Evolutionary conservation across 2,797 vertebrate genomes (phyloP), one percentile per base, ranked within the genome.

Genomic region (Lerista edwardsae): DNA sequence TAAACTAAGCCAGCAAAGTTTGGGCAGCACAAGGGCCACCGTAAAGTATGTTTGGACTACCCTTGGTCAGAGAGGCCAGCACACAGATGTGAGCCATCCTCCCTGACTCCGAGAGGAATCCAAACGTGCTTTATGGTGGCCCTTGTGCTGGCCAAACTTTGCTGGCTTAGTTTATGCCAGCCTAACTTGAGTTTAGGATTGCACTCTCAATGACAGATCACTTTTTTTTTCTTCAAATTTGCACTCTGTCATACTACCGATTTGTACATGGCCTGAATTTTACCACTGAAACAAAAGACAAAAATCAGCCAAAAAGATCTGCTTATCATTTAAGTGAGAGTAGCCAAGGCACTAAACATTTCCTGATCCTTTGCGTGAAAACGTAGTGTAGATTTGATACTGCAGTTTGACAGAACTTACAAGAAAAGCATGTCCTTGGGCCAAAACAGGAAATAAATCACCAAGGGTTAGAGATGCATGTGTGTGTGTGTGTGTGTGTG

Each of bases 151-250:
- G n/a, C n/a, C n/a, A n/a, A n/a, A n/a, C n/a, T n/a, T n/a, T n/a
- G n/a, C n/a, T n/a, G n/a, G n/a, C n/a, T n/a, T n/a, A n/a, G n/a
- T n/a, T n/a, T n/a, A n/a, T n/a, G n/a, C n/a, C n/a, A n/a, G n/a
- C n/a, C n/a, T n/a, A n/a, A n/a, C n/a, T n/a, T n/a, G n/a, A n/a
- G n/a, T n/a, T n/a, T n/a, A n/a, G n/a, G n/a, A n/a, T n/a, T n/a
- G n/a, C n/a, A n/a, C n/a, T n/a, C n/a, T n/a, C n/a, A n/a, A n/a
- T n/a, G n/a, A n/a, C n/a, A n/a, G n/a, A n/a, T 67, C 34, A 72
- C 88, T 91, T 85, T 90, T 62, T n/a, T n/a, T n/a, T n/a, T n/a
- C n/a, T n/a, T 91, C 87, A 87, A 89, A 83, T 57, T 84, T 87
- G n/a, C n/a, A 83, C 9, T 6, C n/a, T 55, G 25, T 8, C 25